Evolutionary conservation across 2,113 vertebrate genomes (phyloP).

Genomic region (Axis porcinus): DNA sequence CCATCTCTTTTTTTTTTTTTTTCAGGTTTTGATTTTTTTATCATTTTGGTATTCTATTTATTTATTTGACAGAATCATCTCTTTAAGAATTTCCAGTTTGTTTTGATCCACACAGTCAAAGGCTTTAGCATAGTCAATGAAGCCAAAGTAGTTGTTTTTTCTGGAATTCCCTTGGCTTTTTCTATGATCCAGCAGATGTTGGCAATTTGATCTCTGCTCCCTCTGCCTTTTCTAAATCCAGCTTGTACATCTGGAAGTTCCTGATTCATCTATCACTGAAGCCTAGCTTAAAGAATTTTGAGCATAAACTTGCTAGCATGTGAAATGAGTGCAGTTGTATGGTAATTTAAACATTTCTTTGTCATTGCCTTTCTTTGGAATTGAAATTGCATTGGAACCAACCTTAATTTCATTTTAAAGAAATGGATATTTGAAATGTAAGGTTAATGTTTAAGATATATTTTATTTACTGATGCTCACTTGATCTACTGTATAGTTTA

Average conservation of each 20-base stretch:
- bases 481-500: background rate
- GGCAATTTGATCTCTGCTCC: background rate
- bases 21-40: too few species aligned
- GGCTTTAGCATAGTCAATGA: background rate
- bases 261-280: background rate
- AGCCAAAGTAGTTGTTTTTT: rapidly evolving
- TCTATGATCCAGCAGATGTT: background rate
- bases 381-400: background rate
- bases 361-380: background rate
- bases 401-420: background rate
- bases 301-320: background rate
- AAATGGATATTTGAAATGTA: background rate
- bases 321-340: background rate
- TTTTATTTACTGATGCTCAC: background rate
- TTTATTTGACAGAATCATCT: too few species aligned
- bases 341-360: background rate
- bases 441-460: background rate
- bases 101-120: background rate
- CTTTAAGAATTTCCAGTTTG: background rate
- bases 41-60: too few species aligned
- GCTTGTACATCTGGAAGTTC: background rate
- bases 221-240: background rate
- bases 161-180: background rate
- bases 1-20: too few species aligned
- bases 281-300: background rate